phyloP scores from a whole-genome alignment of 1,140 invertebrate genomes.

The Bombus sylvicola region DNA sequence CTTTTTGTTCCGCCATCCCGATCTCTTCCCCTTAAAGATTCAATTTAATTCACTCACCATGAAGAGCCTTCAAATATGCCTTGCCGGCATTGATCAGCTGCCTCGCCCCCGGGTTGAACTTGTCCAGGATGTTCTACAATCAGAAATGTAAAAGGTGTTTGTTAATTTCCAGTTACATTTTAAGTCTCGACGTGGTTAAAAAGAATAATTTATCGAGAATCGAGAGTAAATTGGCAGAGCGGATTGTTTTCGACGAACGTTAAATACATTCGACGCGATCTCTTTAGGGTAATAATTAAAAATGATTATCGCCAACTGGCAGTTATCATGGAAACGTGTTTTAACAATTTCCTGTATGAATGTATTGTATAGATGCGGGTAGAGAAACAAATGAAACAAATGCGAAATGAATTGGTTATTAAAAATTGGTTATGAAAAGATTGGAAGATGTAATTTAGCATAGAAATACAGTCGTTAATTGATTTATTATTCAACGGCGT shows the following conservation, averaged over 20 bases:
- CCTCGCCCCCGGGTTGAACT: conserved; percentile 95
- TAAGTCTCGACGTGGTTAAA: not conserved
- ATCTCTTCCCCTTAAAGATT: conserved; percentile 31
- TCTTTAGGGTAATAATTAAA: not conserved
- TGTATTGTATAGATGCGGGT: not conserved
- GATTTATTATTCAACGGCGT: not conserved
- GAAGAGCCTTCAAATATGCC: conserved; percentile 94
- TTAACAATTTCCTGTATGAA: not conserved
- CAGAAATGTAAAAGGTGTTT: conserved; percentile 68
- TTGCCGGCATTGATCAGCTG: conserved; percentile 96
- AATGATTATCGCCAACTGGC: not conserved
- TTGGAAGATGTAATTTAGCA: not conserved
- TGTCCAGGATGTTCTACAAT: conserved; percentile 96
- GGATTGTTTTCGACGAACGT: not conserved
- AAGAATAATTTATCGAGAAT: not conserved
- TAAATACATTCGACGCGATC: not conserved
- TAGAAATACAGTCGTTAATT: not conserved
- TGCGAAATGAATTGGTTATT: not conserved
- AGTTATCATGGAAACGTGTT: not conserved
- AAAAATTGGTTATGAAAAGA: not conserved
- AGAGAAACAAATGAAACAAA: not conserved
- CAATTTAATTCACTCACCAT: conserved; percentile 88
- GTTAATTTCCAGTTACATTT: too few relatives aligned
- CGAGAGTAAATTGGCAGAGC: not conserved
- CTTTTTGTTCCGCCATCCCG: conserved; percentile 10